Percentiles rank a stretch among this genome's conserved stretches.
These are phyloP conservation scores for Alosa alosa DNA, from an alignment of 2,113 vertebrate species.

Conservation along the genomic window DNA sequence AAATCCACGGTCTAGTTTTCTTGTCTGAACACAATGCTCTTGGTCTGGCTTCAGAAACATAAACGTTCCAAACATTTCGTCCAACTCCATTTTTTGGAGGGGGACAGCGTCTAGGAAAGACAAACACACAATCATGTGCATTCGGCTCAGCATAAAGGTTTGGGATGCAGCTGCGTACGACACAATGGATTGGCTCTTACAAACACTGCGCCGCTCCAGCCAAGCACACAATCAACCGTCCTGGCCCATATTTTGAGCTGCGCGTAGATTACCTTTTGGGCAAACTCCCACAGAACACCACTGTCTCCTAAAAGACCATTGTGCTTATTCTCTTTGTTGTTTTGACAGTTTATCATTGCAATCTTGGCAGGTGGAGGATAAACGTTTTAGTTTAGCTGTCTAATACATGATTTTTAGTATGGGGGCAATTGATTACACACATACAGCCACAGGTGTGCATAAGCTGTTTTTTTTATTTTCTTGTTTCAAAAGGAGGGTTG, in stretches of 20 bases:
- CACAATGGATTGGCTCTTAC: slow-evolving; percentile 27
- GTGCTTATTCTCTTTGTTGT: background rate
- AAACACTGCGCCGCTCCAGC: slow-evolving; percentile 17
- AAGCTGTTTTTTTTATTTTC: too few species aligned
- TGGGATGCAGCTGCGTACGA: slow-evolving; percentile 25
- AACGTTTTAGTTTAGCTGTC: too few species aligned
- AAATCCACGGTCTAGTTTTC: background rate
- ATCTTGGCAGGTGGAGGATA: background rate
- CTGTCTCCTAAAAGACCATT: slow-evolving; percentile 17
- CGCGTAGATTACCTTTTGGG: background rate
- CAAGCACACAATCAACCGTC: slow-evolving; percentile 22
- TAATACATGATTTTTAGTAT: too few species aligned
- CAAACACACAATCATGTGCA: background rate
- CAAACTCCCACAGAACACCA: background rate
- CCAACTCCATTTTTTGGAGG: background rate
- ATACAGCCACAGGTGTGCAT: too few species aligned
- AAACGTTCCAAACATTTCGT: background rate
- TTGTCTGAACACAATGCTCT: background rate
- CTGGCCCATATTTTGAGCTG: background rate
- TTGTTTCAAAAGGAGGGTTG: too few species aligned
- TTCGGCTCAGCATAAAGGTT: background rate
- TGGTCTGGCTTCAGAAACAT: background rate
- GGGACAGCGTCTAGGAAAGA: background rate
- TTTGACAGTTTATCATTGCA: background rate
- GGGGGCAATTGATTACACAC: too few species aligned